A percentile compares a stretch with the other conserved stretches of the same genome.
Conservation (phyloP, 2,888 invertebrate species). For the Merodon equestris region DNA sequence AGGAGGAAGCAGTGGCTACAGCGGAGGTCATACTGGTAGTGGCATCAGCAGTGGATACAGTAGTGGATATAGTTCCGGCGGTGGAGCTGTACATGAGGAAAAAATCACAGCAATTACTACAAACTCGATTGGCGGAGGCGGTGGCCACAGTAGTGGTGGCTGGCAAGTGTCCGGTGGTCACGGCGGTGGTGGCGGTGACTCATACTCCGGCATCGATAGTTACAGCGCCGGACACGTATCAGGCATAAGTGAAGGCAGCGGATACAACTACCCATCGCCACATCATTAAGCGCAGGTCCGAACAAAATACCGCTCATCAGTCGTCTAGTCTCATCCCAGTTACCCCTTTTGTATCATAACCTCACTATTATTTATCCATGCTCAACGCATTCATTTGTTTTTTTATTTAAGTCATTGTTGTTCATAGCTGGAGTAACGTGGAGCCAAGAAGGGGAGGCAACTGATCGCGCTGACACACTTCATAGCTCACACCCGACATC, state of each 20-base stretch:
- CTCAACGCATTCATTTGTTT: slow-evolving; percentile 40
- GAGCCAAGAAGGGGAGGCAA: slow-evolving; percentile 37
- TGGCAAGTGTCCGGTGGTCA: slow-evolving; percentile 53
- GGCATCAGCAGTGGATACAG: slow-evolving; percentile 47
- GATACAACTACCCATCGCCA: slow-evolving; percentile 72
- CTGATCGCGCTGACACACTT: slow-evolving; percentile 10
- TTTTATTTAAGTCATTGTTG: slow-evolving; percentile 28
- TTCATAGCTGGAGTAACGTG: slow-evolving; percentile 54
- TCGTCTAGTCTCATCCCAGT: slow-evolving; percentile 66
- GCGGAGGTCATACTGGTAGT: neutral
- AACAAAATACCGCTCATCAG: slow-evolving; percentile 42
- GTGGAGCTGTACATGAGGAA: slow-evolving; percentile 41
- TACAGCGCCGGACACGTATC: slow-evolving; percentile 75
- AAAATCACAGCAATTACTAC: slow-evolving; percentile 55
- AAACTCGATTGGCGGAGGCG: slow-evolving; percentile 4
- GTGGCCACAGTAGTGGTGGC: slow-evolving; percentile 35
- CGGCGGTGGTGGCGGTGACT: slow-evolving; percentile 66
- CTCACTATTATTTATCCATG: slow-evolving; percentile 58
- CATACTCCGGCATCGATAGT: slow-evolving; percentile 74
- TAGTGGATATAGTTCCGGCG: slow-evolving; percentile 31
- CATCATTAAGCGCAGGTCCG: slow-evolving; percentile 65
- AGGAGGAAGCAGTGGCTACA: slow-evolving; percentile 13
- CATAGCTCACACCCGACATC: slow-evolving; percentile 28
- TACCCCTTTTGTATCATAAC: slow-evolving; percentile 52
- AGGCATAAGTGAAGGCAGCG: slow-evolving; percentile 71